Conservation (phyloP, 2,113 vertebrate genomes). For the Takifugu flavidus region DNA sequence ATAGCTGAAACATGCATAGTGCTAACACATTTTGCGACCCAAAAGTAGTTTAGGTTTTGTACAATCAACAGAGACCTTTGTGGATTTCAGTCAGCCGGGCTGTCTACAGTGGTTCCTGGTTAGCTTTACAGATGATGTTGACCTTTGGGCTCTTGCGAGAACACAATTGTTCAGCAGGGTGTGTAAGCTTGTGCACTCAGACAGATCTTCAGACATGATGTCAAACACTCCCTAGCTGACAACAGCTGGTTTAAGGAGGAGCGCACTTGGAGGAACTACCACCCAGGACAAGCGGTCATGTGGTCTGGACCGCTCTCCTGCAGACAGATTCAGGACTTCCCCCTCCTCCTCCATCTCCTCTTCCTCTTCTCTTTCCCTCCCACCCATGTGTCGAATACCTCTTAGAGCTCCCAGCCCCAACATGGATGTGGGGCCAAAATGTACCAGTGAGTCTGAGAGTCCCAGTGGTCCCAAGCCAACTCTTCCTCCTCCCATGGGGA, state of each 20-base stretch:
- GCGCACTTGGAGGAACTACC: conserved; percentile 83
- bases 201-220: not conserved
- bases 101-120: conserved; percentile 7
- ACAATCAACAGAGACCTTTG: conserved; percentile 3
- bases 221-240: conserved; percentile 72
- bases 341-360: conserved; percentile 64
- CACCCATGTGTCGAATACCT: conserved; percentile 34
- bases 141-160: not conserved
- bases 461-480: conserved; percentile 68
- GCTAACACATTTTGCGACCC: not conserved
- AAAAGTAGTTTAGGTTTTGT: conserved; percentile 1
- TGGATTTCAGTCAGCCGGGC: conserved; percentile 12
- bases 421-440: conserved; percentile 83
- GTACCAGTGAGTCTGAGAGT: conserved; percentile 81
- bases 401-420: conserved; percentile 72
- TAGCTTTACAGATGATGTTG: conserved; percentile 1
- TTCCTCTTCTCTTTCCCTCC: conserved; percentile 47
- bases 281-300: conserved; percentile 81
- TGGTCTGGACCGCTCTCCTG: conserved; percentile 43
- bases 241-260: conserved; percentile 85
- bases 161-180: not conserved
- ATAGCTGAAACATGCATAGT: not conserved
- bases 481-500: conserved; percentile 41
- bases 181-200: not conserved
- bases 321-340: conserved; percentile 83